Evolutionary conservation across 1,140 invertebrate species (phyloP), one percentile per base, ranked within the genome.

Genomic region (Macrobrachium rosenbergii): DNA sequence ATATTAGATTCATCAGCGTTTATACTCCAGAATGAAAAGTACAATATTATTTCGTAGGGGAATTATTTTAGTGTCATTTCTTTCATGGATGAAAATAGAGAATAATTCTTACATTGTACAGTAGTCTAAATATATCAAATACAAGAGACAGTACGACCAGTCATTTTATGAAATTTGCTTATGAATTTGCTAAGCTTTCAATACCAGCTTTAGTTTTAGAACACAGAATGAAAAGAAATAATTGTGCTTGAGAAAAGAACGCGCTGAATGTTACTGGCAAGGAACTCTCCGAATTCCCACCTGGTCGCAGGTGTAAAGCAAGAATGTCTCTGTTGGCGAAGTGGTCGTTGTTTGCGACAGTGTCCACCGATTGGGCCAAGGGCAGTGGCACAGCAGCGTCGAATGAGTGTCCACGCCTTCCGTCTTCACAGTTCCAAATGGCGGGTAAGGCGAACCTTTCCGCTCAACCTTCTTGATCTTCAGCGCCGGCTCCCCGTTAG

Each of bases 371-470:
- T 69, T 63, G 21, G 86, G 83, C 81, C 77, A 87, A 16, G 69
- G 80, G 45, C 89, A 88, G 63, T 77, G 79, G 37, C 88, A 89
- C 58, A 45, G 17, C 21, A 89, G 64, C 52, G 82, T 83, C 73
- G 82, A 73, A 58, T 89, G 79, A 89, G 90, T 67, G 82, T 86
- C 86, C 76, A 21, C 45, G 90, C 76, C 19, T 72, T 85, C 64
- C 23, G 69, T 88, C 6, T 90, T 83, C 67, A 83, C 89, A 67
- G 88, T 90, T 82, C 90, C 91, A 86, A 91, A 90, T 89, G 52
- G 45, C 90, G 59, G 62, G 73, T 85, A 76, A 76, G 86, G 64
- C 67, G 43, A 78, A 60, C 58, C 78, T 17, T 59, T n/a, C 43
- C 52, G 37, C 43, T 78, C 78, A 37, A 89, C 76, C 45, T 14